Conservation (phyloP, 2,113 vertebrate species). For the Ceyx margarethae region DNA sequence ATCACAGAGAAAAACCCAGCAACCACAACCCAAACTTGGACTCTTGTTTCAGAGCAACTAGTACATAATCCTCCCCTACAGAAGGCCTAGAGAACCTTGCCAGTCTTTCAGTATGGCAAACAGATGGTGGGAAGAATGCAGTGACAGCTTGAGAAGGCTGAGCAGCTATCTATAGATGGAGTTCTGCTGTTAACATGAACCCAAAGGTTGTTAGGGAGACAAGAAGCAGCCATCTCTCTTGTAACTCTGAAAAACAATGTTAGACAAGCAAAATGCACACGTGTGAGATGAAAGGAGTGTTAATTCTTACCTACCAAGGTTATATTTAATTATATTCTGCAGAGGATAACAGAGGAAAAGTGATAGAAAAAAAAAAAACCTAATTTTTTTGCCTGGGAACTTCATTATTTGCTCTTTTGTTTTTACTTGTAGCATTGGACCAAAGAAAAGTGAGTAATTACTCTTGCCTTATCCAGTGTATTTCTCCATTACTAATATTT, state of each 20-base stretch:
- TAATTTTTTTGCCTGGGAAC: neutral
- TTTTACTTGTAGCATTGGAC: neutral
- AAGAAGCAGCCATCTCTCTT: neutral
- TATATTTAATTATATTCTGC: neutral
- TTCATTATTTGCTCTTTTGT: conserved; percentile 17
- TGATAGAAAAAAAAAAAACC: neutral
- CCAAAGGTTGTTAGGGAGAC: neutral
- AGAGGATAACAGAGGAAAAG: neutral
- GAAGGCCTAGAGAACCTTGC: neutral
- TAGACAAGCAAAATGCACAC: neutral
- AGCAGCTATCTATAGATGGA: neutral
- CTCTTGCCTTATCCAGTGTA: conserved; percentile 7
- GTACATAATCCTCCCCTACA: neutral
- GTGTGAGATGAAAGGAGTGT: neutral
- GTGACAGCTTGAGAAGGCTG: neutral
- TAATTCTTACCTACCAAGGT: neutral
- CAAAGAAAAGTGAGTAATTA: conserved; percentile 31
- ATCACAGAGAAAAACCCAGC: neutral
- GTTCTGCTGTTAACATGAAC: neutral
- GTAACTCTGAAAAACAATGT: neutral
- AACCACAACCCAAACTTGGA: neutral
- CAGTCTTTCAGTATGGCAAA: neutral
- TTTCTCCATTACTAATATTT: conserved; percentile 23
- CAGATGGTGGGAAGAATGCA: conserved; percentile 13
- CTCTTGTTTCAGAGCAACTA: neutral